Evolutionary conservation across 2,113 vertebrate species (phyloP), one percentile per base, ranked within the genome.

Genomic region (Epinephelus cyanopodus): DNA sequence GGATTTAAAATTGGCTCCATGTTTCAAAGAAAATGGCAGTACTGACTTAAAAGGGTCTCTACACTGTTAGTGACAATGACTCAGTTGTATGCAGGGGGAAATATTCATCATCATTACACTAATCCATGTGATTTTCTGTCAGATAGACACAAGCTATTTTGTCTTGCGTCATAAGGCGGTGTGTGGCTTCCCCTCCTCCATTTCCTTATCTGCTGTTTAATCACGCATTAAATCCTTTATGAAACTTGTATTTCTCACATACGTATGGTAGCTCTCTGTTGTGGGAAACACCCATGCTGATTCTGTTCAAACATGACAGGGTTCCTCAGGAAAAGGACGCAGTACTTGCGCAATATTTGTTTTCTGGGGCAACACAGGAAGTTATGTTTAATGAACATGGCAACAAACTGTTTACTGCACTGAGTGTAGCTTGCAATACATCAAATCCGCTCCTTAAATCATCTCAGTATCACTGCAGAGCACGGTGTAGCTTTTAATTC

Each of bases 211-310:
- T 21, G 62, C 47, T 69, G 63, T 61, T 53, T 37, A 76, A 45
- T 52, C 57, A 57, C 48, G 77, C 63, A 52, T 53, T 2, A 80
- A 81, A 83, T 74, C 71, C 23, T 65, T 29, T 57, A 0, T 61
- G 47, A 62, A 50, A 80, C 69, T 11, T 45, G 67, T 56, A 37
- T 83, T 86, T 84, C 83, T 75, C 83, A 86, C 77, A 37, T 81
- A 42, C 12, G 8, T 13, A 53, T 45, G 53, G 7, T 4, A 3
- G 2, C 23, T 33, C 4, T 48, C 2, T 42, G 72, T 14, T 19
- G 13, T 27, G 64, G 17, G 13, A 71, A 60, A 47, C 67, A n/a
- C 65, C 13, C 48, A 52, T 14, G 21, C 19, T 18, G 57, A 74
- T 65, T 45, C 6, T 10, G 6, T 68, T 60, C 12, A 53, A 77